Conservation (phyloP, 2,888 invertebrate species). For the Cheilosia scutellata region DNA sequence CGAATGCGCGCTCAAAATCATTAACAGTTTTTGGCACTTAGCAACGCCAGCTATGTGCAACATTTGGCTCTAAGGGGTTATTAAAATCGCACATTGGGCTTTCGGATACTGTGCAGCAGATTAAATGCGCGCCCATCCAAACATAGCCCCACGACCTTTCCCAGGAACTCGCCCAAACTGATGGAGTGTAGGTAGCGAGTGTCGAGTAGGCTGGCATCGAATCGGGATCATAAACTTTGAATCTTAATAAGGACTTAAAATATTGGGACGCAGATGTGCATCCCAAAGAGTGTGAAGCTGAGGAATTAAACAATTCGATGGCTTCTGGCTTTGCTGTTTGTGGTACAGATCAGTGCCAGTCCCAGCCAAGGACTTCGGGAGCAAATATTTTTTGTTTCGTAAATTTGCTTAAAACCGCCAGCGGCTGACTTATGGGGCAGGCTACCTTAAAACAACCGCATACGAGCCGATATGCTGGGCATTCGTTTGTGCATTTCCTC, state of each 20-base stretch:
- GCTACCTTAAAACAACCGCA: constrained; percentile 72
- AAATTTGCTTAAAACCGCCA: constrained; percentile 74
- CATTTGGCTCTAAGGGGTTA: constrained; percentile 66
- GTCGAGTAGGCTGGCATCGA: constrained; percentile 63
- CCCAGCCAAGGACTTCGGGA: constrained; percentile 50
- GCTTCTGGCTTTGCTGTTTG: constrained; percentile 37
- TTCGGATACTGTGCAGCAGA: constrained; percentile 40
- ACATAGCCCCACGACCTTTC: constrained; percentile 60
- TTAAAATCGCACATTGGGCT: constrained; percentile 65
- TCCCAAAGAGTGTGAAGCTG: constrained; percentile 30
- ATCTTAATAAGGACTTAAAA: constrained; percentile 74
- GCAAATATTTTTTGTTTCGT: constrained; percentile 68
- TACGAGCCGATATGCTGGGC: constrained; percentile 22
- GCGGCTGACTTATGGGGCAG: constrained; percentile 68
- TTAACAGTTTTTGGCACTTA: constrained; percentile 76
- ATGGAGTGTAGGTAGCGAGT: not conserved
- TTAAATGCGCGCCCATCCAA: constrained; percentile 40
- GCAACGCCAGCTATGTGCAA: constrained; percentile 60
- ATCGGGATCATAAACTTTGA: constrained; percentile 64
- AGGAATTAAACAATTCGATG: constrained; percentile 46
- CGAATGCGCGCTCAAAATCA: constrained; percentile 50
- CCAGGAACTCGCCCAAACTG: constrained; percentile 37
- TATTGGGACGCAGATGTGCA: constrained; percentile 60
- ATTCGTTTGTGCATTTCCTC: constrained; percentile 52
- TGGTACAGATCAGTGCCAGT: not conserved